A percentile compares a stretch with the other conserved stretches of the same genome.
phyloP scores from a whole-genome alignment of 2,797 vertebrate genomes.

The Taeniopygia guttata region DNA sequence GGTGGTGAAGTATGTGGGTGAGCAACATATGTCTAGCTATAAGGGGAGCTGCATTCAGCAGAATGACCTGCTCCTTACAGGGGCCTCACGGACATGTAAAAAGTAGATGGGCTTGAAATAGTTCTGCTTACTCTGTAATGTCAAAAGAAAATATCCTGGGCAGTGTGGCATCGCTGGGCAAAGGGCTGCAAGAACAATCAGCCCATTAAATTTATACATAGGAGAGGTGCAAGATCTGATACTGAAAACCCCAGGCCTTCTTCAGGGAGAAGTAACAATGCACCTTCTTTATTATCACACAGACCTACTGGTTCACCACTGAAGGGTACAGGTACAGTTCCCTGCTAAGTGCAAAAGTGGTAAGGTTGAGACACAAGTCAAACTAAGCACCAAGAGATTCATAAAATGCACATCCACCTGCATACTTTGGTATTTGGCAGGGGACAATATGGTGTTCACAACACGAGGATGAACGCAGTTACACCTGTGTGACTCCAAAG shows the following conservation, averaged over 20 bases:
- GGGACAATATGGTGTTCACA: background rate
- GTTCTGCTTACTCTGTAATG: background rate
- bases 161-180: background rate
- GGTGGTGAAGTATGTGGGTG: conserved; percentile 46
- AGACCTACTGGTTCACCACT: background rate
- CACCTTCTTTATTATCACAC: background rate
- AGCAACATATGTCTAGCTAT: conserved; percentile 42
- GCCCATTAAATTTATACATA: background rate
- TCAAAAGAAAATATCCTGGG: background rate
- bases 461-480: background rate
- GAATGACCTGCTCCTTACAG: background rate
- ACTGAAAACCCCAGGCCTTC: background rate
- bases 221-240: background rate
- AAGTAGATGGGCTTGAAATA: background rate
- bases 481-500: background rate
- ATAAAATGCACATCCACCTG: background rate
- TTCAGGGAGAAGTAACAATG: background rate
- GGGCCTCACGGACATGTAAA: background rate
- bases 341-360: background rate
- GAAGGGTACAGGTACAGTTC: background rate
- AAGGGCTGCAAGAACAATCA: background rate
- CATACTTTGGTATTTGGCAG: background rate
- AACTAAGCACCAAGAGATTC: background rate
- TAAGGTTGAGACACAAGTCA: background rate
- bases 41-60: background rate